Evolutionary conservation across 1,140 invertebrate species (phyloP).

Genomic region (Venustaconcha ellipsiformis): DNA sequence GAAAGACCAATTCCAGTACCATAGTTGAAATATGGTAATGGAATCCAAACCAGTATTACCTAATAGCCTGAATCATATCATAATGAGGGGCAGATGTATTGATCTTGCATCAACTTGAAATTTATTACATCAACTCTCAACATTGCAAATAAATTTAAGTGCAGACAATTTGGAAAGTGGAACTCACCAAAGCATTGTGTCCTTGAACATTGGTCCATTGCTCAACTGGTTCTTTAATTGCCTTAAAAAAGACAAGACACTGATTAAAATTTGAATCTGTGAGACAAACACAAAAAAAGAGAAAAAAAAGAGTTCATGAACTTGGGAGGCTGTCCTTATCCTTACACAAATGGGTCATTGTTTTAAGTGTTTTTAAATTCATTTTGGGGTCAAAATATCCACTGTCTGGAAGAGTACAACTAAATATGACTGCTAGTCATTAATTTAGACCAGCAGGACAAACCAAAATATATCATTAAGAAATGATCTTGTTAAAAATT

Average conservation of each 20-base stretch:
- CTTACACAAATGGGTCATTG: background rate
- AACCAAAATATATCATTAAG: too few relatives aligned
- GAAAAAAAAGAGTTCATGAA: background rate
- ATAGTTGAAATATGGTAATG: background rate
- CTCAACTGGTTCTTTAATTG: constrained; percentile 61
- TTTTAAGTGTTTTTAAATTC: background rate
- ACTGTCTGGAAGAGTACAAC: too few relatives aligned
- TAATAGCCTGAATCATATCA: background rate
- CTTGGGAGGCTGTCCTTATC: background rate
- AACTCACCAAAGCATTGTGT: constrained; percentile 65
- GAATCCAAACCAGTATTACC: background rate
- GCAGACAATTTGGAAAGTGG: background rate
- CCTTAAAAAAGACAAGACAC: constrained; percentile 43
- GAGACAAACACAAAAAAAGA: too few relatives aligned
- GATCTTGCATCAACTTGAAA: background rate
- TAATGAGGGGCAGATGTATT: background rate
- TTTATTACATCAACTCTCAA: background rate
- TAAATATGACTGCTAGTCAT: too few relatives aligned
- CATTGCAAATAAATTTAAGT: background rate
- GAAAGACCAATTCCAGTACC: background rate
- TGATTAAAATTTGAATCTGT: too few relatives aligned
- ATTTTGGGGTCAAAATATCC: background rate
- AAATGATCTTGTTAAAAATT: too few relatives aligned
- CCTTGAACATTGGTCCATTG: constrained; percentile 66
- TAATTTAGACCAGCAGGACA: background rate